Evolutionary conservation across 2,113 vertebrate species (phyloP).

Genomic region (Cynoglossus semilaevis): DNA sequence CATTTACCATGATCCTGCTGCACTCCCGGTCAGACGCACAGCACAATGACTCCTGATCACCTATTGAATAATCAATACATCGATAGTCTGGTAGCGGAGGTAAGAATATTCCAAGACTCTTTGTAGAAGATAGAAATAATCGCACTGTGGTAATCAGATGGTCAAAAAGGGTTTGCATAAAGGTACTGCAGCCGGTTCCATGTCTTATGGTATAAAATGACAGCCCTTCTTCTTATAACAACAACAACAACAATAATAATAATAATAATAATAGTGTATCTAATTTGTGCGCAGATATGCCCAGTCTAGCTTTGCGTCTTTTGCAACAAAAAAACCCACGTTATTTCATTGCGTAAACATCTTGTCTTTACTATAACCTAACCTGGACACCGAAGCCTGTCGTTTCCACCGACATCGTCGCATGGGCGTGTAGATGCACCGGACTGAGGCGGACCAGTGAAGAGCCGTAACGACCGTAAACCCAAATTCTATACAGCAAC

Average conservation of each 20-base stretch:
- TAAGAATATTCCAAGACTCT: constrained; percentile 22
- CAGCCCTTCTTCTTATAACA: not conserved
- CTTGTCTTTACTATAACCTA: constrained; percentile 50
- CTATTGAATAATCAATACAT: not conserved
- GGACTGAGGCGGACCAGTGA: constrained; percentile 44
- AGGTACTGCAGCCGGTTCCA: constrained; percentile 32
- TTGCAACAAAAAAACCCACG: not conserved
- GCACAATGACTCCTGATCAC: constrained; percentile 5
- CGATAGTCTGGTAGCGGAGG: not conserved
- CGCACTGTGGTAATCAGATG: constrained; percentile 16
- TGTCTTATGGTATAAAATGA: constrained; percentile 30
- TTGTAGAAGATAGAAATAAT: constrained; percentile 3
- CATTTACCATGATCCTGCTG: constrained; percentile 42
- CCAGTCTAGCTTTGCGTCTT: constrained; percentile 16
- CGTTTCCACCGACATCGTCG: constrained; percentile 66
- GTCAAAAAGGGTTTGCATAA: constrained; percentile 28
- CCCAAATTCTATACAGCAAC: constrained; percentile 20
- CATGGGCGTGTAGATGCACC: constrained; percentile 72
- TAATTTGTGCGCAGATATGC: not conserved
- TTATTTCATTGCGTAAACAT: constrained; percentile 45
- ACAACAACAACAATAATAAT: constrained; percentile 20
- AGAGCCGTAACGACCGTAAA: constrained; percentile 11
- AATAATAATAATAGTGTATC: constrained; percentile 4
- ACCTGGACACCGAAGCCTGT: constrained; percentile 58
- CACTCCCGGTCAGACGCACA: constrained; percentile 4